phyloP scores from a whole-genome alignment of 2,113 vertebrate species.

The Scytalopus superciliaris region DNA sequence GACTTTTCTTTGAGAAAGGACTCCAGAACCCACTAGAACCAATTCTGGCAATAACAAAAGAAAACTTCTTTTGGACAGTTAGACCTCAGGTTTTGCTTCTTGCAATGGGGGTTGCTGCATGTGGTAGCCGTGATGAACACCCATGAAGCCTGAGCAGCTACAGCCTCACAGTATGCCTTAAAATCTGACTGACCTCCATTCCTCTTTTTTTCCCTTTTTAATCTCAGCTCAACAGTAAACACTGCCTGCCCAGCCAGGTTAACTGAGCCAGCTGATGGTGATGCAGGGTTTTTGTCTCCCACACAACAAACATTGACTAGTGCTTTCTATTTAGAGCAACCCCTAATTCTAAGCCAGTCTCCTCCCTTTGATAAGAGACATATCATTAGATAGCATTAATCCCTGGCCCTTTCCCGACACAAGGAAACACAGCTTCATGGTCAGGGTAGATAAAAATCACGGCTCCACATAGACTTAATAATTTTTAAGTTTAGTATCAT shows the following conservation, averaged over 20 bases:
- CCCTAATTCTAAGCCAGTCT: background rate
- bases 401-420: background rate
- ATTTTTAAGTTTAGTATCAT: background rate
- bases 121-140: accelerated
- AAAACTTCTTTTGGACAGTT: background rate
- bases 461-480: background rate
- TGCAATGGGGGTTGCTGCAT: background rate
- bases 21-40: background rate
- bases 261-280: background rate
- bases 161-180: background rate
- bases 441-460: background rate
- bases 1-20: background rate
- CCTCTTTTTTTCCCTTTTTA: background rate
- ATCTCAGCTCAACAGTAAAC: background rate
- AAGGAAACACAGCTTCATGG: background rate
- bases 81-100: background rate
- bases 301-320: constrained; percentile 38
- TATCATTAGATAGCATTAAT: constrained; percentile 27
- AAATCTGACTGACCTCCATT: background rate
- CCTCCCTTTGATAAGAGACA: constrained; percentile 12
- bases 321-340: constrained; percentile 30
- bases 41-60: background rate
- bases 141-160: background rate
- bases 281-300: constrained; percentile 29
- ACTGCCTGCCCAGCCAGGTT: background rate